Conservation (phyloP, 53 echinoderm and acorn worm genomes). For the Hippasteria phrygiana region DNA sequence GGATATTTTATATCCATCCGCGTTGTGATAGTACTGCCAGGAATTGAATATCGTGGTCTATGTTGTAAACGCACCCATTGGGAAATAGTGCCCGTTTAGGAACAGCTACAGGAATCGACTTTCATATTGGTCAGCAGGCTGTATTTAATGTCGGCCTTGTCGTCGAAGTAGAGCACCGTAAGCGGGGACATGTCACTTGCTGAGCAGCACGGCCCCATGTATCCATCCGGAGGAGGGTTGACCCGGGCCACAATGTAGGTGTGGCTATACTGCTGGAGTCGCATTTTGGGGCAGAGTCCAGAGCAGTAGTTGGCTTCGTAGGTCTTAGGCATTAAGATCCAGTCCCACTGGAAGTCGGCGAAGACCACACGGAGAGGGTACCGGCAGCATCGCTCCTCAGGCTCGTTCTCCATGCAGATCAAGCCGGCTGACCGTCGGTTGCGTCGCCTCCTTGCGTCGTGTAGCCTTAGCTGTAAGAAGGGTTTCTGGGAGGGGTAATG, state of each 20-base stretch:
- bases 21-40: constrained; percentile 57
- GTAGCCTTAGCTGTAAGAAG: constrained; percentile 75
- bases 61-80: background rate
- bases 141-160: constrained; percentile 72
- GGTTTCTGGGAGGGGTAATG: constrained; percentile 65
- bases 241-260: constrained; percentile 59
- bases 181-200: constrained; percentile 74
- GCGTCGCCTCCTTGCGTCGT: constrained; percentile 58
- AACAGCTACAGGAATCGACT: constrained; percentile 81
- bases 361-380: constrained; percentile 82
- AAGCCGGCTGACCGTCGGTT: constrained; percentile 53
- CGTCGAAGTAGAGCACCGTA: constrained; percentile 76
- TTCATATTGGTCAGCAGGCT: constrained; percentile 77
- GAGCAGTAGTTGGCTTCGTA: constrained; percentile 91
- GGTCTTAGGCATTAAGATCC: constrained; percentile 86
- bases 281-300: constrained; percentile 81
- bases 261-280: constrained; percentile 75
- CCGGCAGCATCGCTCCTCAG: constrained; percentile 75
- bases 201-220: constrained; percentile 83
- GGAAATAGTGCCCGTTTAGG: constrained; percentile 44
- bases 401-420: constrained; percentile 71
- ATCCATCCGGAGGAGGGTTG: constrained; percentile 37
- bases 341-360: constrained; percentile 91
- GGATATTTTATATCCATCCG: constrained; percentile 56
- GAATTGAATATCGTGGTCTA: constrained; percentile 23